Conservation (phyloP, 2,113 vertebrate genomes). For the Heterocephalus glaber region DNA sequence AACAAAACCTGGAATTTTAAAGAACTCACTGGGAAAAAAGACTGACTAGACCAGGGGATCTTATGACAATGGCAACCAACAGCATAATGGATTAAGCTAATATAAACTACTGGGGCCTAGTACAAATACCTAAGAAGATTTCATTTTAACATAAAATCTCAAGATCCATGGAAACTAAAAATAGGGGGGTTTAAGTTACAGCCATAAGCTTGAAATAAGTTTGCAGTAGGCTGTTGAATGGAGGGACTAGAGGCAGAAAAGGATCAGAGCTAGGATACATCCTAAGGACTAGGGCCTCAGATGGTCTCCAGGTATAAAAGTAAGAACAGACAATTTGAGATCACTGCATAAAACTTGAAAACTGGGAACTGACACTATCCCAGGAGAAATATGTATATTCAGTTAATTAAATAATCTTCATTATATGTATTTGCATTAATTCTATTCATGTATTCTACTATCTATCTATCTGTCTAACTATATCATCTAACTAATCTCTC, state of each 20-base stretch:
- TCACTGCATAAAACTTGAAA: neutral
- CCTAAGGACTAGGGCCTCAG: accelerated
- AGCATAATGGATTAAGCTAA: neutral
- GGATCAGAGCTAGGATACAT: too few species aligned
- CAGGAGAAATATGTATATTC: neutral
- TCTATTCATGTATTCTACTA: neutral
- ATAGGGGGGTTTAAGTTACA: neutral
- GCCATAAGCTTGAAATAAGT: neutral
- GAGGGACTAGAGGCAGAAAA: too few species aligned
- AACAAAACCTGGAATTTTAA: neutral
- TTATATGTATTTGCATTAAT: neutral
- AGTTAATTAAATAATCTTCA: too few species aligned
- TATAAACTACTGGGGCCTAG: neutral
- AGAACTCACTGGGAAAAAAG: neutral
- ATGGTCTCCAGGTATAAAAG: neutral
- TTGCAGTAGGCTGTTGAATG: neutral
- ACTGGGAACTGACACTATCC: neutral
- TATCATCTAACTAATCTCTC: neutral
- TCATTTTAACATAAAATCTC: neutral
- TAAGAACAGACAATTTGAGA: neutral
- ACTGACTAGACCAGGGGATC: neutral
- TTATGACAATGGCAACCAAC: neutral
- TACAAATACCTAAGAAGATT: neutral
- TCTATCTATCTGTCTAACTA: neutral
- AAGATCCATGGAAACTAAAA: neutral